Evolutionary conservation across 2,888 invertebrate species (phyloP), one percentile per base, ranked within the genome.

Genomic region (Apamea crenata): DNA sequence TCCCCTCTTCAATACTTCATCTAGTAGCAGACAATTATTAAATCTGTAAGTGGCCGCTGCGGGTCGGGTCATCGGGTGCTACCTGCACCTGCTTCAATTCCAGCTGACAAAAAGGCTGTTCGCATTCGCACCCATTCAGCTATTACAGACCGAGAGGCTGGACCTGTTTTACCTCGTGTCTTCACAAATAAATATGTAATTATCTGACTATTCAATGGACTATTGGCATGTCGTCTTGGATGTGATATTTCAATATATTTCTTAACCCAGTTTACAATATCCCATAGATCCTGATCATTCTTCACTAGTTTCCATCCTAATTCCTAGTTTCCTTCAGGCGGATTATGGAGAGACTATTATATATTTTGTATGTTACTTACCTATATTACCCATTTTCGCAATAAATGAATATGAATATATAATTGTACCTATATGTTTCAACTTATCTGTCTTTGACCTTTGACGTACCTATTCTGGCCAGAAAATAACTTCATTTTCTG

Each of bases 401-500:
- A n/a, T n/a, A n/a, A n/a, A n/a, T n/a, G n/a, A n/a, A n/a, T n/a
- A n/a, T n/a, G n/a, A n/a, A n/a, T n/a, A n/a, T n/a, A n/a, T n/a
- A n/a, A n/a, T n/a, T n/a, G n/a, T n/a, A n/a, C n/a, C 50, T 50
- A 69, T 21, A 69, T 69, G 1, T 21, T 32, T 12, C 7, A 69
- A 21, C 32, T 32, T 69, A 50, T 69, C 47, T 10, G 50, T 50
- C 47, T 69, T 50, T 0, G 69, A 50, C 32, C 29, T n/a, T n/a
- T n/a, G n/a, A n/a, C n/a, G n/a, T n/a, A n/a, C 68, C 10, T 50
- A 69, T 32, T 69, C 21, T 32, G 69, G 29, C 68, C 68, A 69
- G 68, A 69, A 50, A 29, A 69, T 69, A 29, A 68, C 29, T 69
- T 69, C 47, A 69, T 69, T 69, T 69, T 69, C 68, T 29, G 47